phyloP scores from a whole-genome alignment of 1,140 invertebrate species.

The Lithobius niger region DNA sequence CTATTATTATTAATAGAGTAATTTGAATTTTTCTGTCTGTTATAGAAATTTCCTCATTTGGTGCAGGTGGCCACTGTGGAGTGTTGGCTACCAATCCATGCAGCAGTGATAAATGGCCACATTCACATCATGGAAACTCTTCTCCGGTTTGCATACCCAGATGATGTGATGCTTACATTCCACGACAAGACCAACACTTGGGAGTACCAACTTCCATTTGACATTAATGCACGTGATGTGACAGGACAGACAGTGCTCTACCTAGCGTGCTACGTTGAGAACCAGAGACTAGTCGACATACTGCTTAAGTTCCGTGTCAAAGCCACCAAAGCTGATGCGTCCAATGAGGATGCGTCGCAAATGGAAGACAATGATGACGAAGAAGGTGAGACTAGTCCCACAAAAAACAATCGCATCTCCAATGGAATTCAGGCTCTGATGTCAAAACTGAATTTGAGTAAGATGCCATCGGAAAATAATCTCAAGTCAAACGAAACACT shows the following conservation, averaged over 20 bases:
- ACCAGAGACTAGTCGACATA: conserved; percentile 60
- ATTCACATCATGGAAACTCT: conserved; percentile 56
- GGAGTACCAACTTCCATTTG: conserved; percentile 75
- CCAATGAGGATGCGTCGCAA: conserved; percentile 12
- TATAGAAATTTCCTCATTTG: conserved; percentile 46
- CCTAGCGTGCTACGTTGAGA: conserved; percentile 69
- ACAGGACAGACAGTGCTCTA: conserved; percentile 81
- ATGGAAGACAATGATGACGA: conserved; percentile 15
- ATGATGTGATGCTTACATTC: conserved; percentile 48
- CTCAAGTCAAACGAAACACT: conserved; percentile 32
- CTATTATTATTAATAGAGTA: not conserved
- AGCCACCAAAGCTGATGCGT: conserved; percentile 41
- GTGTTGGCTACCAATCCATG: conserved; percentile 82
- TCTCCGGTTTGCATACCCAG: conserved; percentile 68
- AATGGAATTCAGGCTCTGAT: conserved; percentile 76
- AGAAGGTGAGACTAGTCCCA: conserved; percentile 19
- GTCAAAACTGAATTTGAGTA: conserved; percentile 53
- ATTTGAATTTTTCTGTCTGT: conserved; percentile 12
- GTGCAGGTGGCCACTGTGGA: conserved; percentile 69
- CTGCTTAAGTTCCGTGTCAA: conserved; percentile 59
- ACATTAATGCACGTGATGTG: conserved; percentile 77
- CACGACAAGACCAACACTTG: conserved; percentile 55
- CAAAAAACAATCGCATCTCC: conserved; percentile 46
- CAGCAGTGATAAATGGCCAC: conserved; percentile 78
- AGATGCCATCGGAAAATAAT: not conserved